A percentile compares a stretch with the other conserved stretches of the same genome.
phyloP scores from a whole-genome alignment of 1,140 invertebrate species.

The Rhysida immarginata region DNA sequence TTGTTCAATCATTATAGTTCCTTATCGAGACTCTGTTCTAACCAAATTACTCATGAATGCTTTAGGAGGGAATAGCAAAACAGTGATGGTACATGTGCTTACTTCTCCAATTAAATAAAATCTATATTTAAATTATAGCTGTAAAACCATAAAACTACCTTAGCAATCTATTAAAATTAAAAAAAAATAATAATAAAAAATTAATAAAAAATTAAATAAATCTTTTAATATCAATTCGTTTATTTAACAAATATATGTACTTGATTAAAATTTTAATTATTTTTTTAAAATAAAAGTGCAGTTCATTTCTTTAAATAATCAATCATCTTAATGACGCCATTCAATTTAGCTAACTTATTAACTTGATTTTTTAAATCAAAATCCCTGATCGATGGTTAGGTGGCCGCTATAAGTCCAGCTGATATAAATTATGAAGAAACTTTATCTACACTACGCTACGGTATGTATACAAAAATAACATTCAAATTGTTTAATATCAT shows the following conservation, averaged over 20 bases:
- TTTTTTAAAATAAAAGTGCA: background rate
- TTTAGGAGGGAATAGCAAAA: conserved; percentile 48
- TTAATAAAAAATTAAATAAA: too few species aligned
- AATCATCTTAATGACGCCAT: background rate
- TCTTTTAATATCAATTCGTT: background rate
- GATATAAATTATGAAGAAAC: conserved; percentile 50
- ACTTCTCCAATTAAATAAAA: too few species aligned
- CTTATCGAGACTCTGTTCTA: conserved; percentile 45
- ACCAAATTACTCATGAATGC: conserved; percentile 48
- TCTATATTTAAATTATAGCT: too few species aligned
- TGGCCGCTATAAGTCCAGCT: conserved; percentile 45
- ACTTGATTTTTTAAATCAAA: background rate
- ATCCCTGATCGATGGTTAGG: conserved; percentile 25
- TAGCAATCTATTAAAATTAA: too few species aligned
- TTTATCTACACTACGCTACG: conserved; percentile 42
- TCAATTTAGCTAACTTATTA: background rate
- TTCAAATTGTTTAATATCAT: too few species aligned
- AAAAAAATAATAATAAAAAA: too few species aligned
- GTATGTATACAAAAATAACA: conserved; percentile 24
- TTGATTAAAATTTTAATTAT: too few species aligned
- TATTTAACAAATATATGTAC: too few species aligned
- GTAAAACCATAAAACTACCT: too few species aligned
- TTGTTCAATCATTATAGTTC: conserved; percentile 28
- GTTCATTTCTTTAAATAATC: background rate
- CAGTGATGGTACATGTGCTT: conserved; percentile 43